Evolutionary conservation across 2,888 invertebrate genomes (phyloP).

Genomic region (Caenorhabditis panamensis): DNA sequence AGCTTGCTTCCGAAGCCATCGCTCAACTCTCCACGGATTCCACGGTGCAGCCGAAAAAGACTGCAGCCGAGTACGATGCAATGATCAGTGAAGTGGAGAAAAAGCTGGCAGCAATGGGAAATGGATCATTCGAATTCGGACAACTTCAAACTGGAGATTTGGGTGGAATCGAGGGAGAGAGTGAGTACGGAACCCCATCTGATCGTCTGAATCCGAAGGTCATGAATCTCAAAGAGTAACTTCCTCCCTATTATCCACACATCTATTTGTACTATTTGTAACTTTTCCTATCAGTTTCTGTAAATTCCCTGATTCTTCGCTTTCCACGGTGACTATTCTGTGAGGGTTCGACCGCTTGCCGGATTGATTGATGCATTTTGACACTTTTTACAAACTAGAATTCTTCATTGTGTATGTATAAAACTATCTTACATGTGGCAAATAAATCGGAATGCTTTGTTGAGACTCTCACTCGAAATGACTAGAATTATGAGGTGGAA

Average conservation of each 20-base stretch:
- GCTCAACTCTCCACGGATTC: constrained; percentile 27
- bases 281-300: neutral
- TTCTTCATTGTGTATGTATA: neutral
- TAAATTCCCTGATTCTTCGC: neutral
- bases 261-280: too few relatives aligned
- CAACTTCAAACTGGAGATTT: constrained; percentile 64
- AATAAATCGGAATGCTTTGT: constrained; percentile 21
- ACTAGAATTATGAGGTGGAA: constrained; percentile 28
- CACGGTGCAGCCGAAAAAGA: constrained; percentile 38
- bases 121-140: constrained; percentile 59
- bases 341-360: constrained; percentile 38
- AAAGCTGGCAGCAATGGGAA: constrained; percentile 46
- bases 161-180: constrained; percentile 62
- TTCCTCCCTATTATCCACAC: too few relatives aligned
- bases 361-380: neutral
- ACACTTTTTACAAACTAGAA: constrained; percentile 1
- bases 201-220: constrained; percentile 64
- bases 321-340: constrained; percentile 34
- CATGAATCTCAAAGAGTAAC: constrained; percentile 60
- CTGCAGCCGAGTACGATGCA: constrained; percentile 72
- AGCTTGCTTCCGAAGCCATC: constrained; percentile 43
- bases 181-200: constrained; percentile 65
- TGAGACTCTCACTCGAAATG: constrained; percentile 9
- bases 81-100: constrained; percentile 73
- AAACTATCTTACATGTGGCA: neutral